These are phyloP conservation scores for Rallus crepitans DNA, from an alignment of 2,797 vertebrate genomes.

Conservation along the genomic window DNA sequence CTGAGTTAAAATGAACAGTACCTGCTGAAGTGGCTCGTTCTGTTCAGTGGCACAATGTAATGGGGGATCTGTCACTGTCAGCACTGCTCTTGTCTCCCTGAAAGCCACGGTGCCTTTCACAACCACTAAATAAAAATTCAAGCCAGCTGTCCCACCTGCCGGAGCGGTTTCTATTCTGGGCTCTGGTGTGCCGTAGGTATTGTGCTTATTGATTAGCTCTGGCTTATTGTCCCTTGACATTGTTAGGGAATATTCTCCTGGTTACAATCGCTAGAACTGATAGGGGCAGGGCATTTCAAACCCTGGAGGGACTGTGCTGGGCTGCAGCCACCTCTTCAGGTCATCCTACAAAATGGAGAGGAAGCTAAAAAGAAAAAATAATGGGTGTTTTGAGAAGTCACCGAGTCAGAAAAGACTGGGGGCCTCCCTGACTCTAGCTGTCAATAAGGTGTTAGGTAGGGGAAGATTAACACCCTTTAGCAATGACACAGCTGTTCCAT, in stretches of 20 bases:
- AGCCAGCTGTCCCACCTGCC: constrained; percentile 67
- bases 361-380: constrained; percentile 2
- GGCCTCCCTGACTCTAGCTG: constrained; percentile 61
- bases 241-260: not conserved
- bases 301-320: not conserved
- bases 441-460: constrained; percentile 70
- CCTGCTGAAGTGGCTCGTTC: constrained; percentile 4
- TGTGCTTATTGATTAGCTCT: constrained; percentile 31
- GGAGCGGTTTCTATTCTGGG: constrained; percentile 29
- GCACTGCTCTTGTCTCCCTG: constrained; percentile 2
- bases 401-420: constrained; percentile 47
- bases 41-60: constrained; percentile 43
- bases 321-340: not conserved
- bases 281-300: not conserved
- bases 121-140: constrained; percentile 38
- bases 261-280: not conserved
- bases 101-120: constrained; percentile 36
- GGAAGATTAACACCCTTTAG: constrained; percentile 72
- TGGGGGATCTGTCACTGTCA: constrained; percentile 64
- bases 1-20: not conserved
- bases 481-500: constrained; percentile 72
- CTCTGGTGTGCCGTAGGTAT: not conserved
- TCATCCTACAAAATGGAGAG: constrained; percentile 26
- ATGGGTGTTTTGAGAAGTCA: constrained; percentile 45
- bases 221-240: not conserved